Conservation (phyloP, 2,888 invertebrate species). For the Torymus tubicola region DNA sequence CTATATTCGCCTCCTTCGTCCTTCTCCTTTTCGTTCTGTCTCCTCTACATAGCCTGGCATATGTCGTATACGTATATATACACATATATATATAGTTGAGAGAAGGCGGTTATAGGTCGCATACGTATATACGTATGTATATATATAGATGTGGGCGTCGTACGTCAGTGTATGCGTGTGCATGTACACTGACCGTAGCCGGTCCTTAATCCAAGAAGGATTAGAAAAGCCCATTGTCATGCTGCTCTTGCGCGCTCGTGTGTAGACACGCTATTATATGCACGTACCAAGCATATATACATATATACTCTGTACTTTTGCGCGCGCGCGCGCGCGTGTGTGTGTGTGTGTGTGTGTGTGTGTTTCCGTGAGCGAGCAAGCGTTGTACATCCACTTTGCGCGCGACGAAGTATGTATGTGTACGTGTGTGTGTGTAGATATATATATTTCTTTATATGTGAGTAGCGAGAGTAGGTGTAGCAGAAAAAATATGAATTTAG, state of each 20-base stretch:
- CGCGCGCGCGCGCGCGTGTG: background rate
- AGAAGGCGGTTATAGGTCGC: no score
- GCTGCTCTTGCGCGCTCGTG: constrained; percentile 66
- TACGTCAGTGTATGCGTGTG: background rate
- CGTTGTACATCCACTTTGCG: no score
- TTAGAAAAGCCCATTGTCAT: constrained; percentile 75
- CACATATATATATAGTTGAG: no score
- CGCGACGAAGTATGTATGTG: no score
- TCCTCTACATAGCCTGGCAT: background rate
- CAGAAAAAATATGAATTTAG: constrained; percentile 30
- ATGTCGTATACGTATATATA: no score
- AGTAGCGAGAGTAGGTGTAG: background rate
- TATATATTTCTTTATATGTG: no score
- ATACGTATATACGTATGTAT: background rate
- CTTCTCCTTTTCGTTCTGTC: constrained; percentile 43
- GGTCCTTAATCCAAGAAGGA: constrained; percentile 73
- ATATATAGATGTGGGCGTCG: background rate
- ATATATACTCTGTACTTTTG: background rate
- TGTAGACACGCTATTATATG: constrained; percentile 53
- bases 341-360: no score
- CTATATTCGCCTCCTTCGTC: constrained; percentile 29
- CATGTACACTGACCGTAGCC: constrained; percentile 60
- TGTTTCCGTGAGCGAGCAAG: no score
- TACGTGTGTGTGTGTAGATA: no score
- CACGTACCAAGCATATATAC: constrained; percentile 8